Evolutionary conservation across 2,888 invertebrate species (phyloP), one percentile per base, ranked within the genome.

Genomic region (Cantharis rufa): DNA sequence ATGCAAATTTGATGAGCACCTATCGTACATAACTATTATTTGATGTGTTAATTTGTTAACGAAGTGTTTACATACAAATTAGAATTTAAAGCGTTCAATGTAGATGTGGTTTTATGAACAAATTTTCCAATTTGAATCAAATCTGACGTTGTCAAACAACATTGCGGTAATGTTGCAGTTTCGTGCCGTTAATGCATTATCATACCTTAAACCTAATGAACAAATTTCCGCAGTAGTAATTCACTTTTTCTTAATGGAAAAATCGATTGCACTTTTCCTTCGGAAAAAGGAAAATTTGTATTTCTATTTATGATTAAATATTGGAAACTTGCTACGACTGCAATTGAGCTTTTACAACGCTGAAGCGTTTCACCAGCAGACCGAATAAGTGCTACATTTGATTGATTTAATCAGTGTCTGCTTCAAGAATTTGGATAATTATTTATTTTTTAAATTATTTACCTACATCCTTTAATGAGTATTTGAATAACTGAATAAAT

Each of bases 1-100:
- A 63, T 63, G 63, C 63, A 63, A 63, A 63, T 63, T 63, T 63
- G 63, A 63, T 63, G 63, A 63, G 63, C 18, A 63, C 63, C 18
- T 63, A 63, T 63, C 16, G 16, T 68, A n/a, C 18, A 48, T 48
- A 48, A 48, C 61, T 72, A 18, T 15, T 72, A 68, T 72, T 72
- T 72, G 72, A 68, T 24, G 72, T 66, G 72, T 68, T 72, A 68
- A 72, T 72, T 72, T 72, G 68, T 72, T 48, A 68, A 72, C 66
- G 68, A 72, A 64, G 66, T 72, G 68, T 72, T 72, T 72, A 21
- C 68, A 24, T 63, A 48, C 48, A 48, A 48, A 48, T 48, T 48
- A 48, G 48, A 48, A 48, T 48, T n/a, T 48, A 48, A 48, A 48
- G 48, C 48, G n/a, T 48, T 48, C n/a, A n/a, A n/a, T 48, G n/a